These are phyloP conservation scores for Erpobdella octoculata DNA, from an alignment of 2,888 invertebrate genomes.

Conservation along the genomic window DNA sequence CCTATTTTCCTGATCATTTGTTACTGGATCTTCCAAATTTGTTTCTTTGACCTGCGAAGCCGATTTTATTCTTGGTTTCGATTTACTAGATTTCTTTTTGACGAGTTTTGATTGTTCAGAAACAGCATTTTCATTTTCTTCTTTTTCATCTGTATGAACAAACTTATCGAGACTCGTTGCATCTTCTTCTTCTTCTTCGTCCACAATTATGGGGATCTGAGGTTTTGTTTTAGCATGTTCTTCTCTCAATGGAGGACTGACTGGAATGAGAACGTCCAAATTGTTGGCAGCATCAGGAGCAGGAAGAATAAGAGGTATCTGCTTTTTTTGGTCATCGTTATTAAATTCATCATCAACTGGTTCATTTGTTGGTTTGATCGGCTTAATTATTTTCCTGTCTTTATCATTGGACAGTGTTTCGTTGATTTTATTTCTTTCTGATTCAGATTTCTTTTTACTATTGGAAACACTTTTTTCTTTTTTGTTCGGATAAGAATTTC, in stretches of 20 bases:
- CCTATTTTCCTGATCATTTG: background rate
- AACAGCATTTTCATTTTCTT: background rate
- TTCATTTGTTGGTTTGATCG: background rate
- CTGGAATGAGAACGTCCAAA: slow-evolving; percentile 22
- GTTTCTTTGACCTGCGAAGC: slow-evolving; percentile 1
- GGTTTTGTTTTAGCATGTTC: background rate
- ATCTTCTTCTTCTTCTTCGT: background rate
- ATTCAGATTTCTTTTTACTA: no score
- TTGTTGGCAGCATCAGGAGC: slow-evolving; percentile 5
- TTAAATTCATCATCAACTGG: background rate
- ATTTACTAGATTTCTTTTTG: background rate
- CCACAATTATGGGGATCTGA: background rate
- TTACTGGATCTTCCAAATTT: background rate
- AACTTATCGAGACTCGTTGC: background rate
- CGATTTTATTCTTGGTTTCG: background rate
- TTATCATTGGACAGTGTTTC: no score
- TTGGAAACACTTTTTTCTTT: no score
- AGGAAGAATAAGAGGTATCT: background rate
- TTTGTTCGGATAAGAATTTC: no score
- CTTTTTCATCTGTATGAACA: background rate
- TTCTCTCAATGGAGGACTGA: background rate
- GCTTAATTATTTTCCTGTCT: background rate
- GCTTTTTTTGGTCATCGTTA: background rate
- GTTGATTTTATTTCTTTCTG: no score
- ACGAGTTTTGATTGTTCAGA: background rate